These are phyloP conservation scores for Edolisoma coerulescens DNA, from an alignment of 2,113 vertebrate genomes.

Conservation along the genomic window DNA sequence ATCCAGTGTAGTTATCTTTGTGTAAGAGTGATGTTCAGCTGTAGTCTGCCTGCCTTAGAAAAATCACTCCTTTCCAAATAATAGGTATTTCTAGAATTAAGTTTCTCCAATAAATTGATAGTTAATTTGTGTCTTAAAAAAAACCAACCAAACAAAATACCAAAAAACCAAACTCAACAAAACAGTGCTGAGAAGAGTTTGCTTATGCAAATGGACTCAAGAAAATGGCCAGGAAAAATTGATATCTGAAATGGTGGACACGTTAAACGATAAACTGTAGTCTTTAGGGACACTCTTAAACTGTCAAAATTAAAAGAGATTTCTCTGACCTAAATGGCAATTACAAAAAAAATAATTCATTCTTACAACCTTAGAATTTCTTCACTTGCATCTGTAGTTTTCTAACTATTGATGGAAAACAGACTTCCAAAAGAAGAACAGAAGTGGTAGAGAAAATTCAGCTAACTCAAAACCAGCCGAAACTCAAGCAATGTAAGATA, in stretches of 20 bases:
- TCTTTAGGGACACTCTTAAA: neutral
- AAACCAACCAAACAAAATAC: neutral
- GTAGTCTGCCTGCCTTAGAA: neutral
- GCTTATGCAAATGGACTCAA: neutral
- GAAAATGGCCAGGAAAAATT: neutral
- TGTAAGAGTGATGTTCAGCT: neutral
- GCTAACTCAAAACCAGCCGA: neutral
- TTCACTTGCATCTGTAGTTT: neutral
- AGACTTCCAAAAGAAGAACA: neutral
- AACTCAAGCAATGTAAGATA: neutral
- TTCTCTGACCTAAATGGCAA: neutral
- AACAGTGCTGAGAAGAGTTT: neutral
- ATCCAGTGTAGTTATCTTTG: neutral
- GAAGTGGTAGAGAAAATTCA: neutral
- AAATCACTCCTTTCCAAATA: neutral
- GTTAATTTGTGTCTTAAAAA: neutral
- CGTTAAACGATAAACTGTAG: neutral
- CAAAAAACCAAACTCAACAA: neutral
- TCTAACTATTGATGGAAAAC: neutral
- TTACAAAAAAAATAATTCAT: neutral
- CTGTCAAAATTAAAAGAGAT: neutral
- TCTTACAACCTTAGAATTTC: neutral
- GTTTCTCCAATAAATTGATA: neutral
- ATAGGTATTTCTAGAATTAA: neutral
- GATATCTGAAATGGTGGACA: neutral